phyloP scores from a whole-genome alignment of 2,113 vertebrate genomes.

The Nothobranchius furzeri region DNA sequence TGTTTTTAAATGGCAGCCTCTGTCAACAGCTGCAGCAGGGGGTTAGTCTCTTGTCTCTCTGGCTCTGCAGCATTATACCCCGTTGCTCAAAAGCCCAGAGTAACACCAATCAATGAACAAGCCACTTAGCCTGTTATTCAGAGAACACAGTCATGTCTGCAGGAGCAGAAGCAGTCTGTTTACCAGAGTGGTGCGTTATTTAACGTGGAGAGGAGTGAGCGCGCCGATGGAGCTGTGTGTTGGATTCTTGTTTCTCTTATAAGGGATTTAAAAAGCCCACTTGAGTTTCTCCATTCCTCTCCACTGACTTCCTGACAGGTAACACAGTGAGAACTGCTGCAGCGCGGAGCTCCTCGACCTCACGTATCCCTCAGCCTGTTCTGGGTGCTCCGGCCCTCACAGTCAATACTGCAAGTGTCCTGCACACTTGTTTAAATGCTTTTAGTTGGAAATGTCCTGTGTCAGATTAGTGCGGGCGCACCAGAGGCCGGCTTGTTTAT shows the following conservation, averaged over 20 bases:
- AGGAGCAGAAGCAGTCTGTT: slow-evolving; percentile 28
- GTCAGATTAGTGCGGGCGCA: slow-evolving; percentile 15
- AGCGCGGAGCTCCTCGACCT: slow-evolving; percentile 11
- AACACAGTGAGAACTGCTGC: slow-evolving; percentile 35
- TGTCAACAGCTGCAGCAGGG: slow-evolving; percentile 58
- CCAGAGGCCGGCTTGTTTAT: background rate
- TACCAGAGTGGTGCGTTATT: slow-evolving; percentile 27
- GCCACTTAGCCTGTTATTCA: slow-evolving; percentile 63
- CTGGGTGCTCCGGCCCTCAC: background rate
- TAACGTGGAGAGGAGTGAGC: slow-evolving; percentile 31
- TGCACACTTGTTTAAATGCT: slow-evolving; percentile 2
- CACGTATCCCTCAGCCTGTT: slow-evolving; percentile 11
- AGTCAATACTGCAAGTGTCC: slow-evolving; percentile 33
- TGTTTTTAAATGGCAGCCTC: slow-evolving; percentile 58
- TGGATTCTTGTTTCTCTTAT: slow-evolving; percentile 39
- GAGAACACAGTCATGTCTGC: slow-evolving; percentile 54
- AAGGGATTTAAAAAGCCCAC: slow-evolving; percentile 39
- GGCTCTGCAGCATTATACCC: slow-evolving; percentile 27
- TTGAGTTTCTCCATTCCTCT: slow-evolving; percentile 56
- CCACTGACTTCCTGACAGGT: slow-evolving; percentile 57
- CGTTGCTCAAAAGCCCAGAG: slow-evolving; percentile 51
- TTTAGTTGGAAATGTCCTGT: background rate
- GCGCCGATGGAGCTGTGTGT: slow-evolving; percentile 39
- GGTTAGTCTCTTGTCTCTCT: slow-evolving; percentile 40
- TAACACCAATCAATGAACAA: slow-evolving; percentile 59